Conservation (phyloP, 53 echinoderm and acorn worm genomes). For the Luidia sarsii region DNA sequence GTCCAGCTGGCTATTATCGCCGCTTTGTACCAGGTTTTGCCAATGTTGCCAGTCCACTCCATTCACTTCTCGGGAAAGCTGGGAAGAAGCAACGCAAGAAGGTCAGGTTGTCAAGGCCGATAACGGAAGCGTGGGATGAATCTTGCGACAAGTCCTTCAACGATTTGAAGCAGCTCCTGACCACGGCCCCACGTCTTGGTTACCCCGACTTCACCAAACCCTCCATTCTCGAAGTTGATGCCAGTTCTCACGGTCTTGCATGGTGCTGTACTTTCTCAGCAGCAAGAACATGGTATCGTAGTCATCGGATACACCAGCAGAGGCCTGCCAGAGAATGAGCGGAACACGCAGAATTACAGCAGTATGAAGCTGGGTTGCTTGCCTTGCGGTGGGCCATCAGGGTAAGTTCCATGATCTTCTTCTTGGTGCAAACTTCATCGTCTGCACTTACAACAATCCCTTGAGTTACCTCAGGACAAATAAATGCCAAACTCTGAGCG, state of each 20-base stretch:
- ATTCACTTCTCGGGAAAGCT: neutral
- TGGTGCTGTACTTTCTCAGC: slow-evolving; percentile 62
- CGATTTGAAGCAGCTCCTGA: slow-evolving; percentile 14
- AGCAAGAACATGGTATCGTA: slow-evolving; percentile 21
- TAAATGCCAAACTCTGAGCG: slow-evolving; percentile 54
- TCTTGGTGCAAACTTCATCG: neutral
- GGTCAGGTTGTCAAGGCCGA: neutral
- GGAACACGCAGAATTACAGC: slow-evolving; percentile 59
- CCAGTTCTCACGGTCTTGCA: no score
- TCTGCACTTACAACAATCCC: slow-evolving; percentile 67
- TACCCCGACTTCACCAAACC: slow-evolving; percentile 38
- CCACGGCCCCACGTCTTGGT: no score
- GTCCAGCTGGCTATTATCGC: no score
- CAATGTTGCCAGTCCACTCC: neutral
- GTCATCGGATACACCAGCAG: slow-evolving; percentile 62
- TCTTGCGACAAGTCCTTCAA: neutral
- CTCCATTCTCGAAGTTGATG: slow-evolving; percentile 46
- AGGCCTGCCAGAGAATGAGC: slow-evolving; percentile 34
- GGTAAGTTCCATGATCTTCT: slow-evolving; percentile 64
- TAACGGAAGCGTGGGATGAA: neutral
- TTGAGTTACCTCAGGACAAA: slow-evolving; percentile 60
- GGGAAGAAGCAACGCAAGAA: neutral
- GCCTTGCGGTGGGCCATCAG: slow-evolving; percentile 62
- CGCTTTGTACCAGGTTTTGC: neutral
- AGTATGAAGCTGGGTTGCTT: slow-evolving; percentile 64